phyloP scores from a whole-genome alignment of 2,113 vertebrate genomes.

The Emydocephalus ijimae region DNA sequence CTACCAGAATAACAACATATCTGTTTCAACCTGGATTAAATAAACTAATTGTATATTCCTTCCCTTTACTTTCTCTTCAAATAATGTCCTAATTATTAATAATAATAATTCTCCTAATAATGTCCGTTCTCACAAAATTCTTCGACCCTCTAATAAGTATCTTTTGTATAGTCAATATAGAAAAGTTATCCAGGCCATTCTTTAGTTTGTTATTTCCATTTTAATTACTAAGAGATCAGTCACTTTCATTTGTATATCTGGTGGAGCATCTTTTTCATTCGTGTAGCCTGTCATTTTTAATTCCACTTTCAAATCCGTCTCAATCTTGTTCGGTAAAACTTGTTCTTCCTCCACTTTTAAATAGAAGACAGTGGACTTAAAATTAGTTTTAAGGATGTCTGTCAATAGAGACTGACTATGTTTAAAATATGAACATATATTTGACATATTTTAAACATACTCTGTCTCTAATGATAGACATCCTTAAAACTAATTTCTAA shows the following conservation, averaged over 20 bases:
- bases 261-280: neutral
- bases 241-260: neutral
- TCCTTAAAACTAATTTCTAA: neutral
- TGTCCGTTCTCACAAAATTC: neutral
- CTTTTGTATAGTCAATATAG: neutral
- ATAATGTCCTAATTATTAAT: neutral
- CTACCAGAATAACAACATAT: neutral
- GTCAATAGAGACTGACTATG: too few relatives aligned
- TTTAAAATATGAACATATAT: too few relatives aligned
- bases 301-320: neutral
- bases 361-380: too few relatives aligned
- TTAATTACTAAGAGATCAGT: neutral
- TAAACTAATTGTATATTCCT: neutral
- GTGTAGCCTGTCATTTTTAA: neutral
- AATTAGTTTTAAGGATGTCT: too few relatives aligned
- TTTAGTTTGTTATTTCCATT: neutral
- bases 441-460: neutral
- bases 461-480: neutral
- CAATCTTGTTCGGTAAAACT: neutral
- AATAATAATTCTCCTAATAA: too few relatives aligned
- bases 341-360: neutral
- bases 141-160: neutral
- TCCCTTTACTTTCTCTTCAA: neutral
- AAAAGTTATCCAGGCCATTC: neutral
- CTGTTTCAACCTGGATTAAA: neutral